A percentile compares a stretch with the other conserved stretches of the same genome.
phyloP scores from a whole-genome alignment of 2,888 invertebrate genomes.

The Stenolophus ochropezus region DNA sequence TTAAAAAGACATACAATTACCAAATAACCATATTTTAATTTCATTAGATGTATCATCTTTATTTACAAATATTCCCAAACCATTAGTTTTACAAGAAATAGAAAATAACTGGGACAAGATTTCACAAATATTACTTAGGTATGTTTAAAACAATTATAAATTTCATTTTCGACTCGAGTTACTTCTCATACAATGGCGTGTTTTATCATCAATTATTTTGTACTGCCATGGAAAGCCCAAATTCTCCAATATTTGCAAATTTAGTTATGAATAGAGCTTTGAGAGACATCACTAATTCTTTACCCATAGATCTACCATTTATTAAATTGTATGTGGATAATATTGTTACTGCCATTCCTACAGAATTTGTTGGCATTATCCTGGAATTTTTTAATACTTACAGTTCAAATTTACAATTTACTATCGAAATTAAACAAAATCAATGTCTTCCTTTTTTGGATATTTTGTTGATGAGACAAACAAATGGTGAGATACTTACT shows the following conservation, averaged over 20 bases:
- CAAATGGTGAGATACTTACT: neutral
- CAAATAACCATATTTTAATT: conserved; percentile 42
- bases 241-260: conserved; percentile 47
- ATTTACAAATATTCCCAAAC: conserved; percentile 60
- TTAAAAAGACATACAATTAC: conserved; percentile 36
- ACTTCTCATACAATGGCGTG: conserved; percentile 40
- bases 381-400: neutral
- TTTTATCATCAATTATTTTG: conserved; percentile 46
- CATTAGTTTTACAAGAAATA: conserved; percentile 42
- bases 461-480: neutral
- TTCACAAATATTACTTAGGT: no score
- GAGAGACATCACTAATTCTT: neutral
- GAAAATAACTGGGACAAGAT: conserved; percentile 44
- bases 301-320: conserved; percentile 20
- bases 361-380: conserved; percentile 8
- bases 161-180: conserved; percentile 54
- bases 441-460: conserved; percentile 1
- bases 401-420: conserved; percentile 24
- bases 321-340: conserved; percentile 57
- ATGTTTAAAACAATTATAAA: no score
- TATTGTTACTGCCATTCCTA: conserved; percentile 30
- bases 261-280: conserved; percentile 52
- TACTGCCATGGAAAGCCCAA: conserved; percentile 56
- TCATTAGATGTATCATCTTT: conserved; percentile 45
- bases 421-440: conserved; percentile 10